These are phyloP conservation scores for Chaenodraco wilsoni DNA, from an alignment of 2,797 vertebrate species.

Conservation along the genomic window DNA sequence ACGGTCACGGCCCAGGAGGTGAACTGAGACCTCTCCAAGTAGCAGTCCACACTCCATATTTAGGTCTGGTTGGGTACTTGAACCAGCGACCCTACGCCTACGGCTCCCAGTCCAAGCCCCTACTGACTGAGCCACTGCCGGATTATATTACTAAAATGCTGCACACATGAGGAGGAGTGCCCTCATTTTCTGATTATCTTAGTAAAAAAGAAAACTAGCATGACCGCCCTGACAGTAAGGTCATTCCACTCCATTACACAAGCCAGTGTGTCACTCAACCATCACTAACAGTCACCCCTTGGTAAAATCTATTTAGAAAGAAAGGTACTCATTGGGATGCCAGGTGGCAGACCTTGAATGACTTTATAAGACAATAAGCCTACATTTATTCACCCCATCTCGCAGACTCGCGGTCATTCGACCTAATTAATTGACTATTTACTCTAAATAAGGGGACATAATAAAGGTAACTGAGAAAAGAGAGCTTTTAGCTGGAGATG, in stretches of 20 bases:
- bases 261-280: constrained; percentile 40
- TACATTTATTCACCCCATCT: constrained; percentile 66
- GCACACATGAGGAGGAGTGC: constrained; percentile 18
- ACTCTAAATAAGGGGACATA: constrained; percentile 38
- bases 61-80: no score
- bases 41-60: no score
- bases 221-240: constrained; percentile 20
- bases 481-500: neutral
- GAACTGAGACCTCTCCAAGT: no score
- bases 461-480: constrained; percentile 21
- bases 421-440: constrained; percentile 40
- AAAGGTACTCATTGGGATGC: constrained; percentile 67
- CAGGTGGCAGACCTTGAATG: constrained; percentile 75
- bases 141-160: neutral
- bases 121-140: no score
- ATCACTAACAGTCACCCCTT: constrained; percentile 34
- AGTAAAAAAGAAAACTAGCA: constrained; percentile 43
- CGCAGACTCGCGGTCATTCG: constrained; percentile 45
- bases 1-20: no score
- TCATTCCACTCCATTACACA: constrained; percentile 55
- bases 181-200: constrained; percentile 41
- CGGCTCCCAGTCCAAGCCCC: no score
- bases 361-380: constrained; percentile 79
- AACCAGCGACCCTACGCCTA: no score
- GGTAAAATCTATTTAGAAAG: constrained; percentile 61